Base-by-base conservation (phyloP, 2,888 invertebrate genomes). In the Apamea crenata region DNA sequence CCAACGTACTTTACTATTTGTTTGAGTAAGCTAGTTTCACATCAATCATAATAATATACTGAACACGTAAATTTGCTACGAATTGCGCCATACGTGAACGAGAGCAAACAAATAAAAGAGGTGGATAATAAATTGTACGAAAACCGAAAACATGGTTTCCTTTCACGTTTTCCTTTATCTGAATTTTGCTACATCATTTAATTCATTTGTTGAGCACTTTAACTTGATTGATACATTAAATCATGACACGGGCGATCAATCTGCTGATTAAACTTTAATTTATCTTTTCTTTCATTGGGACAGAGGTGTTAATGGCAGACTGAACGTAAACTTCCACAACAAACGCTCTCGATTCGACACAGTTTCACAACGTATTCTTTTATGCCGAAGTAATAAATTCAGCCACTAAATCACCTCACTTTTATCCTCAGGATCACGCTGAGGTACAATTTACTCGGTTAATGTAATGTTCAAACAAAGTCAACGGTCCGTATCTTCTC, bases 401-500 rank as follows among this genome's bases (percentile, higher is more conserved):
- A 29, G 32, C 44, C 14, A 68, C 7, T 80, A 75, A 75, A 84
- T 87, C 80, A 70, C 80, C 59, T 70, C n/a, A 75, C 71, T 83
- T 80, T 69, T 85, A 79, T 86, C 66, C 77, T 79, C 68, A 53
- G 68, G 61, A 78, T 74, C 78, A 40, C 66, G 74, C 65, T 68
- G 66, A 75, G 83, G 59, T 80, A 87, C 78, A 84, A 85, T 83
- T 87, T 81, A 83, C 80, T 82, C 80, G 69, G 75, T 65, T 89
- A 85, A 86, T 82, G 79, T 73, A 81, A 85, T 80, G 84, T 85
- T 83, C 87, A 90, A 89, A 89, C 90, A 87, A 83, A 80, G 32
- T 77, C 87, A 91, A 89, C 90, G 88, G 88, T 75, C 90, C 90
- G 84, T 86, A 80, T 76, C 87, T 87, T 88, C 87, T 82, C 77